A percentile compares a stretch with the other conserved stretches of the same genome.
Evolutionary conservation across 2,113 vertebrate genomes (phyloP).

Genomic region (Ctenomys sociabilis): DNA sequence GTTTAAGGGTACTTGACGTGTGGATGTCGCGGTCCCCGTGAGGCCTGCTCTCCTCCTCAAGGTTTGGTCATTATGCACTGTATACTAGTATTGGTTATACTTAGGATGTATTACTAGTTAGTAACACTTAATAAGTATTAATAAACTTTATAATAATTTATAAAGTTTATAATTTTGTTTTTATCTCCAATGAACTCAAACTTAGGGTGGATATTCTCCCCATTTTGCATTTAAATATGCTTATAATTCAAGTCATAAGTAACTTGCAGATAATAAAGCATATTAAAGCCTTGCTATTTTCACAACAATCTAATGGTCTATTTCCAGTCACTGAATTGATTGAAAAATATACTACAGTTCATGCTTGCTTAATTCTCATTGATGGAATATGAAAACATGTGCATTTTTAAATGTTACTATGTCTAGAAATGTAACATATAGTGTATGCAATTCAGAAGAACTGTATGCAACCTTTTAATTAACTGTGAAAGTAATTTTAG

Average conservation of each 20-base stretch:
- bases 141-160: not conserved
- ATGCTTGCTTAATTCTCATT: not conserved
- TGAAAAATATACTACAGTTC: not conserved
- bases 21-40: fast-evolving
- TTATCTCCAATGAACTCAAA: not conserved
- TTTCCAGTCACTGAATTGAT: not conserved
- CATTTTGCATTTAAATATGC: not conserved
- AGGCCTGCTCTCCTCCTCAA: not conserved
- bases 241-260: not conserved
- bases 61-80: not conserved
- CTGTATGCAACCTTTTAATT: constrained; percentile 28
- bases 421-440: constrained; percentile 15
- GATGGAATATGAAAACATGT: not conserved
- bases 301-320: not conserved
- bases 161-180: not conserved
- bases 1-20: not conserved
- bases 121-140: not conserved
- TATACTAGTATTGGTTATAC: not conserved
- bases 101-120: not conserved
- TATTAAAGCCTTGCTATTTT: not conserved
- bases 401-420: not conserved
- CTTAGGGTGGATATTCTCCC: not conserved
- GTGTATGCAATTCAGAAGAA: constrained; percentile 2
- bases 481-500: constrained; percentile 50
- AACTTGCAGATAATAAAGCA: not conserved